Evolutionary conservation across 2,888 invertebrate species (phyloP).

Genomic region (Esperia sulphurella): DNA sequence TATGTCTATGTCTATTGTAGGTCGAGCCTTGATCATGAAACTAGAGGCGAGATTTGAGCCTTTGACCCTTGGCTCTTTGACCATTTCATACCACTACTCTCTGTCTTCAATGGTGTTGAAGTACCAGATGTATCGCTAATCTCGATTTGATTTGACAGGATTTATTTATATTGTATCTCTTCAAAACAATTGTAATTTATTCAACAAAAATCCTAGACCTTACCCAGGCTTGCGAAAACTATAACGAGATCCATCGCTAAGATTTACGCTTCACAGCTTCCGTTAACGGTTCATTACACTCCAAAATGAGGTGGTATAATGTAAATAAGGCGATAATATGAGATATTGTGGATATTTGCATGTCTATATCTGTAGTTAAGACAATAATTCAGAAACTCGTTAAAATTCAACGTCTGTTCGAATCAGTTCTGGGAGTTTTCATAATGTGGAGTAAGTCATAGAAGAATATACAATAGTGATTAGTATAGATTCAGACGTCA

Average conservation of each 20-base stretch:
- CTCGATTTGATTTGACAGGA: no score
- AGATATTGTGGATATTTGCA: constrained; percentile 2
- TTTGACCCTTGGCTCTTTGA: no score
- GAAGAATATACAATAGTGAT: no score
- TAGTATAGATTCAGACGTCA: no score
- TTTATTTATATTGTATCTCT: no score
- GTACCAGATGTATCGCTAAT: no score
- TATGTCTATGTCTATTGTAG: no score
- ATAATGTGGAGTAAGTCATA: constrained; percentile 8
- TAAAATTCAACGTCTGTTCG: constrained; percentile 27
- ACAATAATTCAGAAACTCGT: constrained; percentile 22
- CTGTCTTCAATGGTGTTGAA: no score
- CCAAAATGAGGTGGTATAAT: background rate
- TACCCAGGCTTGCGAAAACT: background rate
- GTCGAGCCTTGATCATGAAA: no score
- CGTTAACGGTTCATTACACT: background rate
- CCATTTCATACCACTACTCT: no score
- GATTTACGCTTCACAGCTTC: background rate
- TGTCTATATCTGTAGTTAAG: constrained; percentile 13
- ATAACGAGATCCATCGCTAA: background rate
- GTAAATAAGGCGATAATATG: background rate
- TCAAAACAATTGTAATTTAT: no score
- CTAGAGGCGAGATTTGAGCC: no score
- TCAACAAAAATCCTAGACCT: background rate
- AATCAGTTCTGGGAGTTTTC: constrained; percentile 21